Percentiles rank a stretch among this genome's conserved stretches.
These are phyloP conservation scores for Pygathrix nemaeus DNA, from an alignment of 2,113 vertebrate genomes.

Conservation along the genomic window DNA sequence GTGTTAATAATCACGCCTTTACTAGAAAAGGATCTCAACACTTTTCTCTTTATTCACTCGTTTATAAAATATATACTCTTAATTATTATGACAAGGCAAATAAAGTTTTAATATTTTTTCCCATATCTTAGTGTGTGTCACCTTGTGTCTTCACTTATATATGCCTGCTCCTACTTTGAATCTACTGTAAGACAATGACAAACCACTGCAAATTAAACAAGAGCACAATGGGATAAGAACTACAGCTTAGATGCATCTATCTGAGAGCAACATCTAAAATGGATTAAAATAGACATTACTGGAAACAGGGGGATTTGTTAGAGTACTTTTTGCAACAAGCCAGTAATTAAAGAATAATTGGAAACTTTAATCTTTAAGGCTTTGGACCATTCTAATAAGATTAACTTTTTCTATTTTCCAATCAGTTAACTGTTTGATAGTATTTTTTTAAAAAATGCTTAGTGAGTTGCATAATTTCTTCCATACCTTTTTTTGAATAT, in stretches of 20 bases:
- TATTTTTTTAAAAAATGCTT: too few relatives aligned
- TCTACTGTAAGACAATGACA: neutral
- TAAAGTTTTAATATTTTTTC: neutral
- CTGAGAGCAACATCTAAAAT: neutral
- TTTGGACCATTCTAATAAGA: neutral
- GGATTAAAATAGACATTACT: neutral
- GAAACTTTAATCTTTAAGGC: neutral
- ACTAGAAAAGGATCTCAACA: neutral
- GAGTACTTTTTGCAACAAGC: neutral
- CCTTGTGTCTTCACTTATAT: neutral
- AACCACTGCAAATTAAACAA: neutral
- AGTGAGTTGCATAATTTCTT: too few relatives aligned
- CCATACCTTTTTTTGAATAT: too few relatives aligned
- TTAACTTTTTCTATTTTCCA: too few relatives aligned
- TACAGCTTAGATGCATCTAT: neutral
- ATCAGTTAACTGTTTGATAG: neutral
- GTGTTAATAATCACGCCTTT: neutral
- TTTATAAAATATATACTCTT: neutral
- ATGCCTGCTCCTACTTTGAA: neutral
- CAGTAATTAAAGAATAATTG: neutral
- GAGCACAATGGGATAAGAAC: neutral
- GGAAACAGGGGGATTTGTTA: neutral
- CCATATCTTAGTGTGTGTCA: neutral
- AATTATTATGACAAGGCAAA: neutral
- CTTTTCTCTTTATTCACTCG: neutral